Conservation (phyloP, 2,797 vertebrate genomes). For the Brachymystax lenok region DNA sequence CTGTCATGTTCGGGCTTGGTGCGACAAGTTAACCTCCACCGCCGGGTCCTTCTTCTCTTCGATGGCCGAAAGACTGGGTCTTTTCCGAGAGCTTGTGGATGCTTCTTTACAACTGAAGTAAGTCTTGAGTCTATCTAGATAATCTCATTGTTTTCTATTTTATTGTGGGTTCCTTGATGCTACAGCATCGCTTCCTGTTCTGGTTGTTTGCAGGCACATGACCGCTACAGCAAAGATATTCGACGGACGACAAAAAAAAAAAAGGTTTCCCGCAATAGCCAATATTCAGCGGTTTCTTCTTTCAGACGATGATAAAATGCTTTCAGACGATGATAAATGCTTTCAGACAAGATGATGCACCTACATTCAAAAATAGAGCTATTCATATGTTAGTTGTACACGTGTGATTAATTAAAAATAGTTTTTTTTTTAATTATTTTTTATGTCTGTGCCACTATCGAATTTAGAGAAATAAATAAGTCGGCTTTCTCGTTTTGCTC, state of each 20-base stretch:
- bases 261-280: not conserved
- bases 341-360: too few species aligned
- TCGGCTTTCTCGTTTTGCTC: too few species aligned
- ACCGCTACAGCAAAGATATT: not conserved
- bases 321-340: too few species aligned
- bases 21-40: not conserved
- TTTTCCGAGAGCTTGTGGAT: not conserved
- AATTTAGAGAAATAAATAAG: too few species aligned
- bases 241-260: not conserved
- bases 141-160: not conserved
- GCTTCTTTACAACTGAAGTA: not conserved
- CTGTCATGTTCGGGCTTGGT: constrained; percentile 73
- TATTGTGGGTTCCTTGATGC: not conserved
- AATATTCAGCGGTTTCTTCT: not conserved
- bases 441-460: too few species aligned
- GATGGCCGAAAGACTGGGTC: not conserved
- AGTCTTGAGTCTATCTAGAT: not conserved
- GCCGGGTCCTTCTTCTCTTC: not conserved
- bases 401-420: too few species aligned
- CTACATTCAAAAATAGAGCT: too few species aligned
- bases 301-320: too few species aligned
- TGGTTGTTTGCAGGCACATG: not conserved
- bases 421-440: too few species aligned
- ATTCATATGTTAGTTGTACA: too few species aligned
- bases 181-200: constrained; percentile 5